These are phyloP conservation scores for Oegoconia quadripuncta DNA, from an alignment of 2,888 invertebrate species.

Conservation along the genomic window DNA sequence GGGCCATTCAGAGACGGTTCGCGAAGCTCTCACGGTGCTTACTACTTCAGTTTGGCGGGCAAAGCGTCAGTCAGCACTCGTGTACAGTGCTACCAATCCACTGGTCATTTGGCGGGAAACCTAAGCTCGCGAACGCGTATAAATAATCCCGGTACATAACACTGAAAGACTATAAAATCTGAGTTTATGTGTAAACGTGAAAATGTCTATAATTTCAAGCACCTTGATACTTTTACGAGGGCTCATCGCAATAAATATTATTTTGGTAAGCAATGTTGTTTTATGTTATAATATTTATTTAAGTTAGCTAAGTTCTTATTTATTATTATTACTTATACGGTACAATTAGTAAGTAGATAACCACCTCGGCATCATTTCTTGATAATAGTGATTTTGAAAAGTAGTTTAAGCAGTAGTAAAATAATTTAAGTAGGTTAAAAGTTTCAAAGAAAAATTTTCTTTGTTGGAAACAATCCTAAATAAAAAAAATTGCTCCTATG, in stretches of 20 bases:
- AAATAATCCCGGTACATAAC: conserved; percentile 23
- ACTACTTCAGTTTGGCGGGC: conserved; percentile 71
- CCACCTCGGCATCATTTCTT: too few species aligned
- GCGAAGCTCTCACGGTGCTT: conserved; percentile 70
- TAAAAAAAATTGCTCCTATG: too few species aligned
- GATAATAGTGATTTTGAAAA: too few species aligned
- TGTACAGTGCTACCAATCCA: conserved; percentile 38
- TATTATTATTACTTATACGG: too few species aligned
- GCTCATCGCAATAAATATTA: conserved; percentile 49
- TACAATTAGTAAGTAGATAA: too few species aligned
- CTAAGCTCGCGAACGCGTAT: conserved; percentile 37
- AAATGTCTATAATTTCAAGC: conserved; percentile 30
- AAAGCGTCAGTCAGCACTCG: conserved; percentile 60
- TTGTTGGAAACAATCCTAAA: too few species aligned
- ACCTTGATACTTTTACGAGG: conserved; percentile 48
- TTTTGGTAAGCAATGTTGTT: conserved; percentile 52
- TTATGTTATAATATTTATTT: conserved; percentile 13
- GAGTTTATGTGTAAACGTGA: conserved; percentile 34
- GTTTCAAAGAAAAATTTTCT: too few species aligned
- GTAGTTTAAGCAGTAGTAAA: too few species aligned
- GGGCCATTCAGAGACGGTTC: conserved; percentile 74
- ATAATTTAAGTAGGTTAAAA: too few species aligned
- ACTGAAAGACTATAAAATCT: conserved; percentile 40
- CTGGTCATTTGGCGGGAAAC: conserved; percentile 59
- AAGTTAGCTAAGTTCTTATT: too few species aligned